A percentile compares a stretch with the other conserved stretches of the same genome.
Evolutionary conservation across 2,113 vertebrate species (phyloP).

Genomic region (Piprites chloris): DNA sequence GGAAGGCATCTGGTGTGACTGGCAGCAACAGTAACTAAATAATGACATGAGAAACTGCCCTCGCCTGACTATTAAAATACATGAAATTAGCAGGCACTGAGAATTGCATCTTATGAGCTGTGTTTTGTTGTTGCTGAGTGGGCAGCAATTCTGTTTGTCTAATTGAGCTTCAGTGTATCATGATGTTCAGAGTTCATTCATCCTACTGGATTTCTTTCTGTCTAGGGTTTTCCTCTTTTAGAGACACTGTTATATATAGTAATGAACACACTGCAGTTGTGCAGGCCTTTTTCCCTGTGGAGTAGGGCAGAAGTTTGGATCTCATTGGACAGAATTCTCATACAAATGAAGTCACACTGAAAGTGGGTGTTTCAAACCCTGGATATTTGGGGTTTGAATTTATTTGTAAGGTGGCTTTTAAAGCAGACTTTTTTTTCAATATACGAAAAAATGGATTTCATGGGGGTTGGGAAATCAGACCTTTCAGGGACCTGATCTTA

Average conservation of each 20-base stretch:
- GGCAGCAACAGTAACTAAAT: not conserved
- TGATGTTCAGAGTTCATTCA: constrained; percentile 1
- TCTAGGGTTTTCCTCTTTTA: constrained; percentile 7
- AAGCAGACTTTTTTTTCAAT: not conserved
- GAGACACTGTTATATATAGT: not conserved
- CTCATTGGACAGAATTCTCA: not conserved
- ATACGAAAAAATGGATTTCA: not conserved
- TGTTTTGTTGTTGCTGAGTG: not conserved
- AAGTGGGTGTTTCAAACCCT: not conserved
- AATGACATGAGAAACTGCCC: not conserved
- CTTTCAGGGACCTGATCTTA: not conserved
- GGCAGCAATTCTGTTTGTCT: not conserved
- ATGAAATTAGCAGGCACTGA: not conserved
- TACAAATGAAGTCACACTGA: not conserved
- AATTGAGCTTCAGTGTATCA: not conserved
- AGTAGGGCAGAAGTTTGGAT: not conserved
- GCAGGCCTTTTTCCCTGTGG: not conserved
- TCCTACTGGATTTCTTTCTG: not conserved
- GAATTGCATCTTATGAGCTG: not conserved
- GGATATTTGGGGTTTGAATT: not conserved
- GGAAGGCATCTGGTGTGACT: not conserved
- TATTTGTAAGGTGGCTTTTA: not conserved
- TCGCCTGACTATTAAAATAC: not conserved
- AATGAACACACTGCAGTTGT: not conserved
- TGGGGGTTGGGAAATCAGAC: not conserved